Percentiles rank a stretch among this genome's conserved stretches.
Conservation (phyloP, 2,888 invertebrate genomes). For the Operophtera brumata region DNA sequence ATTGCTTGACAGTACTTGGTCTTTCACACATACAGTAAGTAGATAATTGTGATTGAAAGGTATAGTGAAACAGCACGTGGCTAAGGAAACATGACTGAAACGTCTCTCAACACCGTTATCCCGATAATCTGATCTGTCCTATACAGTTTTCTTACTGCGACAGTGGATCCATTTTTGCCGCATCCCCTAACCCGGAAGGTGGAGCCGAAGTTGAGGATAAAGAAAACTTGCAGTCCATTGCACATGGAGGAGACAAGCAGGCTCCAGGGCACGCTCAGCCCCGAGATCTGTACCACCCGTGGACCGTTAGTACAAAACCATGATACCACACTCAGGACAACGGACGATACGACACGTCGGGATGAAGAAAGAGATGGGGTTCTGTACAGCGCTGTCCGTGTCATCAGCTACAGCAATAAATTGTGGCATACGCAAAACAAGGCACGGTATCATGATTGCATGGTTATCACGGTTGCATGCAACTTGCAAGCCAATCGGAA, state of each 20-base stretch:
- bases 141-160: constrained; percentile 87
- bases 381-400: background rate
- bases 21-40: background rate
- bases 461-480: too few relatives aligned
- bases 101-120: constrained; percentile 31
- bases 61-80: background rate
- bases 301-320: constrained; percentile 20
- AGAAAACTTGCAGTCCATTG: constrained; percentile 82
- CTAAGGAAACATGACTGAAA: constrained; percentile 20
- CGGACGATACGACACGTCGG: background rate
- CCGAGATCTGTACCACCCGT: constrained; percentile 66
- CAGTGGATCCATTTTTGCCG: constrained; percentile 98
- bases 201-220: constrained; percentile 85
- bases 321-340: constrained; percentile 1
- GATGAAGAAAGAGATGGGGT: background rate
- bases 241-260: constrained; percentile 73
- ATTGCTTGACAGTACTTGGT: background rate
- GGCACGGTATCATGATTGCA: background rate
- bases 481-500: background rate
- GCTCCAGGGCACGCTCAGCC: constrained; percentile 61
- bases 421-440: background rate
- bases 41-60: too few relatives aligned
- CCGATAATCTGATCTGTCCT: constrained; percentile 31
- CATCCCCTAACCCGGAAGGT: constrained; percentile 91
- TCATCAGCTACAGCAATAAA: background rate